A percentile compares a stretch with the other conserved stretches of the same genome.
These are phyloP conservation scores for Anolis carolinensis DNA, from an alignment of 2,113 vertebrate genomes.

Conservation along the genomic window DNA sequence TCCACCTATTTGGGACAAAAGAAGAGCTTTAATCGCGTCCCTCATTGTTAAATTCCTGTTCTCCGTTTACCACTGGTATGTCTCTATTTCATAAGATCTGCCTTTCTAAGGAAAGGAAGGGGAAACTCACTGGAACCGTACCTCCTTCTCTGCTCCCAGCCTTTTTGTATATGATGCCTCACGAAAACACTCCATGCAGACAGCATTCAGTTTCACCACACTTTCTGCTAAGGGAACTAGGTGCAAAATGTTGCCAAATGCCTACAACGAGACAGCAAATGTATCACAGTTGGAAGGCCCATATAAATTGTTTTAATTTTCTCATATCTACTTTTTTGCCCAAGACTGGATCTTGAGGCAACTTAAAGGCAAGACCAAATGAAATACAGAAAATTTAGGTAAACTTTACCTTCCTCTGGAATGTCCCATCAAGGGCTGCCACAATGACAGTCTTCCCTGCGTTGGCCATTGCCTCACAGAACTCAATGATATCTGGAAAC, in stretches of 20 bases:
- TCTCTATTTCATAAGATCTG: not conserved
- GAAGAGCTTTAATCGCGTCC: accelerated
- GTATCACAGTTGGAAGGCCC: not conserved
- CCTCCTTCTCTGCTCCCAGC: constrained; percentile 90
- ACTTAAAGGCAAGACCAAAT: too few species aligned
- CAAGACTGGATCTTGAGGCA: not conserved
- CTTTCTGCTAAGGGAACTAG: constrained; percentile 93
- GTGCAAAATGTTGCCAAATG: constrained; percentile 93
- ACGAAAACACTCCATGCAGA: constrained; percentile 94
- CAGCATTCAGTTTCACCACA: constrained; percentile 93
- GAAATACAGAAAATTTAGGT: not conserved
- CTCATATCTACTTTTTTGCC: too few species aligned
- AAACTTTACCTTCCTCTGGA: constrained; percentile 90
- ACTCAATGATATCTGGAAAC: constrained; percentile 93
- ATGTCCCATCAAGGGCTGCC: constrained; percentile 94
- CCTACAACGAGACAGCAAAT: constrained; percentile 45
- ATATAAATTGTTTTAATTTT: too few species aligned
- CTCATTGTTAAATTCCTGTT: not conserved
- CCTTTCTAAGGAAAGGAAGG: not conserved
- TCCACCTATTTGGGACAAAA: constrained; percentile 81
- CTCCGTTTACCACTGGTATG: not conserved
- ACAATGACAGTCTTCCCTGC: constrained; percentile 92
- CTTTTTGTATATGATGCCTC: constrained; percentile 96
- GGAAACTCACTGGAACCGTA: constrained; percentile 52
- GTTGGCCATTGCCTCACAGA: constrained; percentile 94